phyloP scores from a whole-genome alignment of 2,888 invertebrate species.

The Rhorus exstirpatorius region DNA sequence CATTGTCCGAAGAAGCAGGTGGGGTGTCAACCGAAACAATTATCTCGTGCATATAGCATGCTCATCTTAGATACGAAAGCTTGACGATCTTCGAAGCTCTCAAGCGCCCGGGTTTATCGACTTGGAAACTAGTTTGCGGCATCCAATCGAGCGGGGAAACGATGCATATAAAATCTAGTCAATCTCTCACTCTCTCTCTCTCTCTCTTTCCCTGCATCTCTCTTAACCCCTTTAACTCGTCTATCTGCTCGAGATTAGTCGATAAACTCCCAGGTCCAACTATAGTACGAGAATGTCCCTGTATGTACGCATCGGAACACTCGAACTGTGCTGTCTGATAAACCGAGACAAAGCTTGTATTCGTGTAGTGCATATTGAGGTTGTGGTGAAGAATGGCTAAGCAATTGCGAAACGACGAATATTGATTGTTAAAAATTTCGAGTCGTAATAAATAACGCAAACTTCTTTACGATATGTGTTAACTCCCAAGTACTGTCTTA shows the following conservation, averaged over 20 bases:
- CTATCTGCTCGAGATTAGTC: slow-evolving; percentile 77
- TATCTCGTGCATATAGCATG: background rate
- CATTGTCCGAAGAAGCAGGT: background rate
- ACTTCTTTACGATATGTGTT: too few species aligned
- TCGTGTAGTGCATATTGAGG: too few species aligned
- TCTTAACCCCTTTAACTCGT: slow-evolving; percentile 33
- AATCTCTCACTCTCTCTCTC: slow-evolving; percentile 34
- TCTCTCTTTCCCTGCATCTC: background rate
- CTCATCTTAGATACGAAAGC: slow-evolving; percentile 4
- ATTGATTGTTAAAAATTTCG: too few species aligned
- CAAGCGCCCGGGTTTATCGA: slow-evolving; percentile 65
- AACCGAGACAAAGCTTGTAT: too few species aligned
- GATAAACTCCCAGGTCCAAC: slow-evolving; percentile 75
- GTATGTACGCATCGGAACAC: too few species aligned
- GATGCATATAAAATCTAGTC: slow-evolving; percentile 69
- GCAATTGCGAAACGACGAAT: too few species aligned
- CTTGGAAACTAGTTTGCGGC: slow-evolving; percentile 68
- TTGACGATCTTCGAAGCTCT: slow-evolving; percentile 28
- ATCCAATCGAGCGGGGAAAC: slow-evolving; percentile 29
- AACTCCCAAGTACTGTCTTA: too few species aligned
- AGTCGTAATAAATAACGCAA: too few species aligned
- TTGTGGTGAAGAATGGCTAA: too few species aligned
- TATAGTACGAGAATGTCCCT: background rate
- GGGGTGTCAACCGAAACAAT: slow-evolving; percentile 15
- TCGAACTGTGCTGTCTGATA: too few species aligned